phyloP scores from a whole-genome alignment of 2,797 vertebrate species.

The Erithacus rubecula region DNA sequence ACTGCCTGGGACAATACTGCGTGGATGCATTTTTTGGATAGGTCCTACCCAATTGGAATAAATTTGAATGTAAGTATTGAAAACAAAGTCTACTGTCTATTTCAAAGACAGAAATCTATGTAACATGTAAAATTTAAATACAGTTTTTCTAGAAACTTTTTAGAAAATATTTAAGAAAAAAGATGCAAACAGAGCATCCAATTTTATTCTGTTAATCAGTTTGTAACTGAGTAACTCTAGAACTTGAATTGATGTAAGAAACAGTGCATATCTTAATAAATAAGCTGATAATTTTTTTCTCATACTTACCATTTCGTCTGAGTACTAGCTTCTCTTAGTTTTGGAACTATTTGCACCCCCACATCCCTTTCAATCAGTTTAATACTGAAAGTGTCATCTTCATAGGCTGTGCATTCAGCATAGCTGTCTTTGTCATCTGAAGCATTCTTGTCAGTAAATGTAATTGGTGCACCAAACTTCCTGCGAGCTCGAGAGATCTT shows the following conservation, averaged over 20 bases:
- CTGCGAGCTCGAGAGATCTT: conserved; percentile 78
- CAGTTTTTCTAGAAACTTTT: background rate
- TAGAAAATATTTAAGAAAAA: background rate
- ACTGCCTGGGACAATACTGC: conserved; percentile 81
- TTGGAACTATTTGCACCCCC: conserved; percentile 76
- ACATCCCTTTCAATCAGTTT: conserved; percentile 80
- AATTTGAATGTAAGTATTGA: background rate
- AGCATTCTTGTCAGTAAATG: conserved; percentile 79
- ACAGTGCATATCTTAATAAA: background rate
- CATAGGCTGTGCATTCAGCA: conserved; percentile 79
- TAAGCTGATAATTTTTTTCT: background rate
- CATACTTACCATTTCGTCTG: conserved; percentile 87
- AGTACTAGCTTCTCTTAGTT: conserved; percentile 71
- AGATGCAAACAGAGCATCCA: background rate
- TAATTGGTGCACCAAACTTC: conserved; percentile 73
- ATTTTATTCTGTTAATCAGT: background rate
- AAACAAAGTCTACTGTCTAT: background rate
- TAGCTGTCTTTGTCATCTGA: conserved; percentile 72
- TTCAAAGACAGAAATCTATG: background rate
- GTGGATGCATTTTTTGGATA: conserved; percentile 80
- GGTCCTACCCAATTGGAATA: conserved; percentile 73
- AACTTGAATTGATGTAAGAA: background rate
- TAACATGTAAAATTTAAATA: background rate
- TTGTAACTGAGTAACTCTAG: background rate
- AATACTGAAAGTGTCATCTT: conserved; percentile 84